Evolutionary conservation across 2,113 vertebrate species (phyloP).

Genomic region (Anolis sagrei): DNA sequence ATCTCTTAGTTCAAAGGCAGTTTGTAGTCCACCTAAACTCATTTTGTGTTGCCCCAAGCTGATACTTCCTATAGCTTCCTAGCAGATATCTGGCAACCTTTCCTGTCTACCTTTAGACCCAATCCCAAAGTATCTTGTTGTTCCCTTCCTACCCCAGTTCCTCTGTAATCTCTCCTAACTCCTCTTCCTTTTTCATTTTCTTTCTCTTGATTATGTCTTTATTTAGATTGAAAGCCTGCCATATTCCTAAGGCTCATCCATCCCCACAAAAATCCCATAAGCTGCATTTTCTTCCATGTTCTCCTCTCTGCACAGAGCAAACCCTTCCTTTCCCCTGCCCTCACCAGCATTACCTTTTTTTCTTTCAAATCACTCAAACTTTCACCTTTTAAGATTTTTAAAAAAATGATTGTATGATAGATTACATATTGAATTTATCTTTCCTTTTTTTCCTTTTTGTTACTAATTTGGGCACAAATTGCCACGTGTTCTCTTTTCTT

Average conservation of each 20-base stretch:
- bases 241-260: conserved; percentile 1
- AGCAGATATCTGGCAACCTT: not conserved
- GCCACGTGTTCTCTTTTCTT: conserved; percentile 1
- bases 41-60: not conserved
- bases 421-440: not conserved
- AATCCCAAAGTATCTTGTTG: not conserved
- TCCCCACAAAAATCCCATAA: not conserved
- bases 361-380: not conserved
- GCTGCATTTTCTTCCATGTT: not conserved
- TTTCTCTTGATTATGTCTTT: not conserved
- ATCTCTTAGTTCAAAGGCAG: not conserved
- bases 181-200: not conserved
- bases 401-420: not conserved
- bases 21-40: not conserved
- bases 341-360: not conserved
- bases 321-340: not conserved
- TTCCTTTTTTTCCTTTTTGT: not conserved
- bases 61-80: not conserved
- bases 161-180: conserved; percentile 29
- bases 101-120: not conserved
- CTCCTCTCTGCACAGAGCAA: conserved; percentile 8
- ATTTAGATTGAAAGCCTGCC: not conserved
- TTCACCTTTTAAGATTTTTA: not conserved
- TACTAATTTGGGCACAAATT: not conserved
- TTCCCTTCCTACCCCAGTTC: conserved; percentile 31